Conservation (phyloP, 1,140 invertebrate genomes). For the Aricia agestis region DNA sequence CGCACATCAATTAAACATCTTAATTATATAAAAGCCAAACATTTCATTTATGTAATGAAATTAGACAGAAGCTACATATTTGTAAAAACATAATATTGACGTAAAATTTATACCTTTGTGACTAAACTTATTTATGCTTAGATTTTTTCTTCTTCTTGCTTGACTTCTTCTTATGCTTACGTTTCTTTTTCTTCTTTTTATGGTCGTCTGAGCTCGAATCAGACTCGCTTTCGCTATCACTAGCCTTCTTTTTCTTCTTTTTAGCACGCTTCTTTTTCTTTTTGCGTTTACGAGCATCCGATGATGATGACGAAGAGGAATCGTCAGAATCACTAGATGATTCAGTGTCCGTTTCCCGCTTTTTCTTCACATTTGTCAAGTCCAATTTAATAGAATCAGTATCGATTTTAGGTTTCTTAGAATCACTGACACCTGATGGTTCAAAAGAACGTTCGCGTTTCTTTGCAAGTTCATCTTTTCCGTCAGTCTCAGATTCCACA, state of each 20-base stretch:
- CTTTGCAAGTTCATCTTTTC: constrained; percentile 54
- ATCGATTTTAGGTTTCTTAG: constrained; percentile 61
- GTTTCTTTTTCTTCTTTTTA: constrained; percentile 75
- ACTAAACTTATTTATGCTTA: constrained; percentile 62
- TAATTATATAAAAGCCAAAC: constrained; percentile 7
- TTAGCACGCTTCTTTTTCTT: constrained; percentile 70
- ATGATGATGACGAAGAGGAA: constrained; percentile 66
- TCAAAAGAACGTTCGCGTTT: constrained; percentile 54
- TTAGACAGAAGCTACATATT: not conserved
- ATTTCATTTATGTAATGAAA: not conserved
- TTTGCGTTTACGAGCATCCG: constrained; percentile 60
- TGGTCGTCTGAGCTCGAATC: constrained; percentile 72
- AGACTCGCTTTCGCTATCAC: constrained; percentile 69
- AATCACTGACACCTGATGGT: constrained; percentile 39
- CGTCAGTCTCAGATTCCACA: constrained; percentile 68
- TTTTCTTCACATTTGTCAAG: constrained; percentile 70
- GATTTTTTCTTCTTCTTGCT: constrained; percentile 75
- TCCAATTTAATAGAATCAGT: constrained; percentile 66
- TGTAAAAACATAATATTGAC: constrained; percentile 14
- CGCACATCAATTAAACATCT: not conserved
- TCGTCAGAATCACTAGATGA: constrained; percentile 61
- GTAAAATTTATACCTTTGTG: constrained; percentile 16
- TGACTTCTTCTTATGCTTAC: constrained; percentile 73
- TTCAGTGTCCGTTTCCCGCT: constrained; percentile 63
- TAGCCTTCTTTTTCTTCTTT: constrained; percentile 67